A percentile compares a stretch with the other conserved stretches of the same genome.
Conservation (phyloP, 2,888 invertebrate genomes). For the Caenorhabditis sp. region DNA sequence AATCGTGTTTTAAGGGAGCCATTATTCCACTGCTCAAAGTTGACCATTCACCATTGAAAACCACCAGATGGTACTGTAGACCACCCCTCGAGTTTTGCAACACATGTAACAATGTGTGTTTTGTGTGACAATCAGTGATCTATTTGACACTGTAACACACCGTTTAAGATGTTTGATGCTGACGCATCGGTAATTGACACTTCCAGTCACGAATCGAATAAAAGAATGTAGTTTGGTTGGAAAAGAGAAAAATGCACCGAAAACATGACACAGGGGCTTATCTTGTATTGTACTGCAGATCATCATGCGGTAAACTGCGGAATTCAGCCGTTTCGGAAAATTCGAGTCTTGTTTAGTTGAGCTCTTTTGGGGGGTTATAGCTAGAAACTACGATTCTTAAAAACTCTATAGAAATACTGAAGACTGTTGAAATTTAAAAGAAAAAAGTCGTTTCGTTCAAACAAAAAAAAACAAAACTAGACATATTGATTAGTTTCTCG, state of each 20-base stretch:
- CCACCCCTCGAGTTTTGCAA: neutral
- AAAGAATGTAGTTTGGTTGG: slow-evolving; percentile 24
- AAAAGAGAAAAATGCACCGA: slow-evolving; percentile 16
- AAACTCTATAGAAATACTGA: no score
- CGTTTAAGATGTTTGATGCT: slow-evolving; percentile 21
- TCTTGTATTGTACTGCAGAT: slow-evolving; percentile 13
- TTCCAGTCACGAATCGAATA: slow-evolving; percentile 18
- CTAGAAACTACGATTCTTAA: no score
- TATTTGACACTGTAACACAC: neutral
- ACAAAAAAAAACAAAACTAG: no score
- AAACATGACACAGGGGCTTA: slow-evolving; percentile 16
- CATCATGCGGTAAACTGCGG: slow-evolving; percentile 24
- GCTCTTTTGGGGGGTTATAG: neutral
- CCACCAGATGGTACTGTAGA: neutral
- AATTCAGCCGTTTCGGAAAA: neutral
- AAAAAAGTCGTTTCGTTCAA: no score
- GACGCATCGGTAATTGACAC: slow-evolving; percentile 28
- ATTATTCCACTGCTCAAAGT: no score
- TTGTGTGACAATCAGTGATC: slow-evolving; percentile 17
- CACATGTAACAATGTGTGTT: slow-evolving; percentile 11
- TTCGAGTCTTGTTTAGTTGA: slow-evolving; percentile 6
- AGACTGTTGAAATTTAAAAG: no score
- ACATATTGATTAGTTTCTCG: no score
- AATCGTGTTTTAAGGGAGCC: no score
- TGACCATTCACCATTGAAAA: no score